Conservation (phyloP, 2,888 invertebrate species). For the Stenodema calcarata region DNA sequence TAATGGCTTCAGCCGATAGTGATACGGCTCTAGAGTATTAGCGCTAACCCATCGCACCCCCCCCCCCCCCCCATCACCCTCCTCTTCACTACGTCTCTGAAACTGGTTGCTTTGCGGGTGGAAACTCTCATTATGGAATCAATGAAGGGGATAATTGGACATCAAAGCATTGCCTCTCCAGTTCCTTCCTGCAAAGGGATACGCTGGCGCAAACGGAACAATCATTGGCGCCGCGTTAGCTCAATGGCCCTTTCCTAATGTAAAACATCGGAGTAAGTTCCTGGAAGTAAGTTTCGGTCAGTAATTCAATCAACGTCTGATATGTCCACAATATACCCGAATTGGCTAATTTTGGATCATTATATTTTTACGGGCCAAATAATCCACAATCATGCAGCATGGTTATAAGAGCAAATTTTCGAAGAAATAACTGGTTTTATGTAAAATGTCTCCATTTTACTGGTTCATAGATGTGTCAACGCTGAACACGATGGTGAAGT, state of each 20-base stretch:
- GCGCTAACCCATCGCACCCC: neutral
- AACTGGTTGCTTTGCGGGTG: neutral
- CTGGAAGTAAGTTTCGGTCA: neutral
- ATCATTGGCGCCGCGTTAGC: neutral
- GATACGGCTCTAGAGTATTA: neutral
- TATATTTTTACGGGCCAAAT: too few species aligned
- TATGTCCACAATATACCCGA: too few species aligned
- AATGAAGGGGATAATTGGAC: constrained; percentile 17
- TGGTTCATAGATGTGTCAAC: too few species aligned
- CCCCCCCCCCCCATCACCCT: neutral
- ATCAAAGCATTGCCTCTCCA: neutral
- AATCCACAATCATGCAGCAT: too few species aligned
- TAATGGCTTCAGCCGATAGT: constrained; percentile 12
- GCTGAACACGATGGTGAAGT: too few species aligned
- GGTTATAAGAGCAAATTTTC: too few species aligned
- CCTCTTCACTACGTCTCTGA: neutral
- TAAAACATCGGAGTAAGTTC: neutral
- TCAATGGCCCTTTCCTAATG: neutral
- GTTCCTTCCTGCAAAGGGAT: neutral
- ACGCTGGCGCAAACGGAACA: neutral
- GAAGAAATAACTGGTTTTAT: too few species aligned
- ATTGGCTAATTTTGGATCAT: too few species aligned
- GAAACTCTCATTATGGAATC: constrained; percentile 25
- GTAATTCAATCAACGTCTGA: too few species aligned
- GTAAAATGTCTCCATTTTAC: too few species aligned